These are phyloP conservation scores for Scaptomyza cyrtandrae DNA, from an alignment of 2,888 invertebrate genomes.

Conservation along the genomic window DNA sequence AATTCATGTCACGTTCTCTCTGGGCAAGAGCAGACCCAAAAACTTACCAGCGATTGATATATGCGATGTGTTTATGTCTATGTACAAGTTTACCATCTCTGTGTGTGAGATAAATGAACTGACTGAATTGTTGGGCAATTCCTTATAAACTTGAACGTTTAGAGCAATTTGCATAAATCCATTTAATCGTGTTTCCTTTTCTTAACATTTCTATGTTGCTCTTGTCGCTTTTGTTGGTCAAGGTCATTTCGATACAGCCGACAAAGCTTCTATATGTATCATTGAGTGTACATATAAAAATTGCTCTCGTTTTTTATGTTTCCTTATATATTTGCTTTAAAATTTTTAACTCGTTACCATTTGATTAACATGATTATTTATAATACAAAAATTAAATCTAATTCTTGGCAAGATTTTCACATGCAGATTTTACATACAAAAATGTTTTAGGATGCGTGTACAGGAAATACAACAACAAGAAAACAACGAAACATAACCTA, in stretches of 20 bases:
- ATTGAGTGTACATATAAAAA: no score
- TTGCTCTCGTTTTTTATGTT: no score
- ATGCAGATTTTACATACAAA: constrained; percentile 47
- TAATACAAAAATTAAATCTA: no score
- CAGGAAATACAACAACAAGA: constrained; percentile 19
- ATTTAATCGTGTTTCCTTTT: neutral
- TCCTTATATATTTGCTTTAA: no score
- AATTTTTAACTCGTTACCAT: no score
- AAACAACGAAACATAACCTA: constrained; percentile 2
- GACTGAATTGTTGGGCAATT: constrained; percentile 47
- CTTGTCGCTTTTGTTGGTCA: constrained; percentile 29
- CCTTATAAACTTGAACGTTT: constrained; percentile 39
- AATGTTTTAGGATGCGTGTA: constrained; percentile 38
- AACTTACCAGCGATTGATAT: constrained; percentile 76
- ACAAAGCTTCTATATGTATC: no score
- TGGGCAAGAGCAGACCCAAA: constrained; percentile 38
- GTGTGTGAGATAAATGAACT: constrained; percentile 59
- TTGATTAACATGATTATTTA: no score
- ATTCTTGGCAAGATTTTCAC: constrained; percentile 26
- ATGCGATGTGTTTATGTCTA: constrained; percentile 57
- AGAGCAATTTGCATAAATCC: constrained; percentile 64
- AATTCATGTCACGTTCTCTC: constrained; percentile 82
- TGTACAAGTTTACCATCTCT: constrained; percentile 9
- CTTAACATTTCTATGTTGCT: constrained; percentile 13
- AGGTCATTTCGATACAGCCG: constrained; percentile 50